phyloP scores from a whole-genome alignment of 2,888 invertebrate genomes.

The Xylophagus ater region DNA sequence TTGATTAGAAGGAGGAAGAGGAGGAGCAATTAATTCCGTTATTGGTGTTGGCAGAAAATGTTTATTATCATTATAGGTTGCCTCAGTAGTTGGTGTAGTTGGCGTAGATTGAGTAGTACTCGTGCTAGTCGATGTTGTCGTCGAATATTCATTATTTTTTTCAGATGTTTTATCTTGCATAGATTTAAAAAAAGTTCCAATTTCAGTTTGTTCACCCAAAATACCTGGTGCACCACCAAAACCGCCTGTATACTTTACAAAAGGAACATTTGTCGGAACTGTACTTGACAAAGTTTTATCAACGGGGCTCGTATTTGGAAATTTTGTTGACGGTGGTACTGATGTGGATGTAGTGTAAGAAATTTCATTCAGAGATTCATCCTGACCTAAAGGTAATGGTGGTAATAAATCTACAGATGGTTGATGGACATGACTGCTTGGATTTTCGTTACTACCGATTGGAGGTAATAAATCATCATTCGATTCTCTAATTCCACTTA shows the following conservation, averaged over 20 bases:
- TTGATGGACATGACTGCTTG: not conserved
- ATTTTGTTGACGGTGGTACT: not conserved
- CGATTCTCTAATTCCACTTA: conserved; percentile 35
- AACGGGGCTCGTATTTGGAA: not conserved
- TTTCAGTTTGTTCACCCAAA: conserved; percentile 3
- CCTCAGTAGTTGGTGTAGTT: not conserved
- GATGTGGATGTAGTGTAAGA: conserved; percentile 3
- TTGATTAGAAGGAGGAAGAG: not conserved
- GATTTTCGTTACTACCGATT: conserved; percentile 7
- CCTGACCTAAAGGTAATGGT: conserved; percentile 6
- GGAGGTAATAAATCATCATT: conserved; percentile 32
- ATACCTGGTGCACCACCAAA: conserved; percentile 7
- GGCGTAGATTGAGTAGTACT: not conserved
- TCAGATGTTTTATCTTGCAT: conserved; percentile 1
- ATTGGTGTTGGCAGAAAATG: not conserved
- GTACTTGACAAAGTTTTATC: not conserved
- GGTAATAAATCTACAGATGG: conserved; percentile 10
- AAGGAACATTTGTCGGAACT: conserved; percentile 1
- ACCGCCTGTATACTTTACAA: conserved; percentile 4
- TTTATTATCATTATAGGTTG: no score
- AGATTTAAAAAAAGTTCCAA: not conserved
- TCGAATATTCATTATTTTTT: not conserved
- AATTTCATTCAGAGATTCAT: conserved; percentile 8
- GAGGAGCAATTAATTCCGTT: not conserved
- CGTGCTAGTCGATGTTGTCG: not conserved